Evolutionary conservation across 2,888 invertebrate species (phyloP).

Genomic region (Conomelus anceps): DNA sequence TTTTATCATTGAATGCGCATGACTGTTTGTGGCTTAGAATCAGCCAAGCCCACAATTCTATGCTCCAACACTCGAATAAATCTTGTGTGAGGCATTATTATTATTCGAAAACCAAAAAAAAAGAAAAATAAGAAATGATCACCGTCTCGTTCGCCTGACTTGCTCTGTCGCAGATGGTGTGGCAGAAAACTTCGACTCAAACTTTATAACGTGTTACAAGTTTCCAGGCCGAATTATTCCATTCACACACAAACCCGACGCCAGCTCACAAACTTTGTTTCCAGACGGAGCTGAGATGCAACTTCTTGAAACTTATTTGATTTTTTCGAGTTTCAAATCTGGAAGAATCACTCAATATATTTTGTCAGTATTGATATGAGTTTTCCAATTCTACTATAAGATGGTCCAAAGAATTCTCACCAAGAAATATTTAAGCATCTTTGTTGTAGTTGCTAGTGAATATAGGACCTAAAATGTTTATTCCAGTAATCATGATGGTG

Average conservation of each 20-base stretch:
- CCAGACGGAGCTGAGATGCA: not conserved
- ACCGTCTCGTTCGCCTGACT: not conserved
- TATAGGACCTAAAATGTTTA: no score
- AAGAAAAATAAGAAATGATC: no score
- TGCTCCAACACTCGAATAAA: not conserved
- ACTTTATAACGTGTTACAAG: not conserved
- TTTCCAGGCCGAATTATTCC: not conserved
- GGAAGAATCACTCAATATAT: not conserved
- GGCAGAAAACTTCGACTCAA: not conserved
- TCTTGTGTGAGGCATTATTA: not conserved
- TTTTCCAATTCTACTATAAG: not conserved
- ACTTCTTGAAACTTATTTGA: not conserved
- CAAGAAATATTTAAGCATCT: no score
- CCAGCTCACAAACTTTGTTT: not conserved
- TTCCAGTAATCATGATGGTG: no score
- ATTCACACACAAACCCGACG: not conserved
- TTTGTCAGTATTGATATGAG: not conserved
- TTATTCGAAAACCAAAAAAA: not conserved
- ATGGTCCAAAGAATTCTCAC: no score
- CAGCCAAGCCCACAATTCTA: not conserved
- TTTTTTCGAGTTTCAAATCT: not conserved
- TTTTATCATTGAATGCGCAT: not conserved
- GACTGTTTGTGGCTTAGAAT: not conserved
- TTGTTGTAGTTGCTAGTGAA: no score
- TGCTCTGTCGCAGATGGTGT: not conserved